Evolutionary conservation across 2,113 vertebrate genomes (phyloP).

Genomic region (Sula dactylatra): DNA sequence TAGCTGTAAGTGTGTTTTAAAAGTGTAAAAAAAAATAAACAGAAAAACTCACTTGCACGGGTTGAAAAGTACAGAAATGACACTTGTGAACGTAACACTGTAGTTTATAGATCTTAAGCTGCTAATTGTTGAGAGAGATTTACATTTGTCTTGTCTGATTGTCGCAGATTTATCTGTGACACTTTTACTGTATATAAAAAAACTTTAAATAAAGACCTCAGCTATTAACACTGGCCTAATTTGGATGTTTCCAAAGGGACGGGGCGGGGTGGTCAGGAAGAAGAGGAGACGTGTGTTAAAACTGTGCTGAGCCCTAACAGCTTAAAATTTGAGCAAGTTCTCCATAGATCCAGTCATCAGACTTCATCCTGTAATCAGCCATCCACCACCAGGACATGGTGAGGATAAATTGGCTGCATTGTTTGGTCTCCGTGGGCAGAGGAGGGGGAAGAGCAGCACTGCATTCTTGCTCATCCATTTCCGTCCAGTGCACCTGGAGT

Average conservation of each 20-base stretch:
- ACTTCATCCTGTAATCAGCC: not conserved
- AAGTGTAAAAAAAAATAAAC: slow-evolving; percentile 71
- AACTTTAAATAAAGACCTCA: slow-evolving; percentile 83
- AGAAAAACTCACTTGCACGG: slow-evolving; percentile 77
- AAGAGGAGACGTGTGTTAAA: not conserved
- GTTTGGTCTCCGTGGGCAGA: not conserved
- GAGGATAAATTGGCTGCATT: not conserved
- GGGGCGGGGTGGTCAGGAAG: too few relatives aligned
- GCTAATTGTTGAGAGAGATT: slow-evolving; percentile 82
- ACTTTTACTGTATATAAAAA: slow-evolving; percentile 80
- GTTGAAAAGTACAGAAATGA: slow-evolving; percentile 77
- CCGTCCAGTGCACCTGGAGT: not conserved
- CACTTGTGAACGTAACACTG: slow-evolving; percentile 80
- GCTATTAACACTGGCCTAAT: slow-evolving; percentile 67
- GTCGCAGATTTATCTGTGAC: slow-evolving; percentile 69
- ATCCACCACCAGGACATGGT: fast-evolving
- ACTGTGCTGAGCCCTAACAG: not conserved
- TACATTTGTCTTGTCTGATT: slow-evolving; percentile 76
- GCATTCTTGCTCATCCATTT: fast-evolving
- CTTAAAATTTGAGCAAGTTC: not conserved
- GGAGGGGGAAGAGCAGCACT: not conserved
- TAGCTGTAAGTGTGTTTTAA: slow-evolving; percentile 77
- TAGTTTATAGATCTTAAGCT: slow-evolving; percentile 82
- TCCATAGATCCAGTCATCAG: not conserved
- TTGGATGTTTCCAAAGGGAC: not conserved